A percentile compares a stretch with the other conserved stretches of the same genome.
phyloP scores from a whole-genome alignment of 1,140 invertebrate genomes.

The Pseudomyrmex flavicornis region DNA sequence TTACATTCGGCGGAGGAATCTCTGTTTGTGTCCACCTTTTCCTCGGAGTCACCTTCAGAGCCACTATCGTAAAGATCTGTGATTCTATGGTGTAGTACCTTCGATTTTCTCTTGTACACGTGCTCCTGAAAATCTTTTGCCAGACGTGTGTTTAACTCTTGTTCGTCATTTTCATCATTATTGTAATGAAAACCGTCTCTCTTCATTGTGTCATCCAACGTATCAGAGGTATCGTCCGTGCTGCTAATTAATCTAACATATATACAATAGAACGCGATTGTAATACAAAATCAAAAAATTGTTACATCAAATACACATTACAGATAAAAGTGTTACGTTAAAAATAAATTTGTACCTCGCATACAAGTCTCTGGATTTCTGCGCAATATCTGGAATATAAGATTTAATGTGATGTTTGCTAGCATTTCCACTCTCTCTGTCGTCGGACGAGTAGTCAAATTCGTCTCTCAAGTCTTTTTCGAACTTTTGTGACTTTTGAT shows the following conservation, averaged over 20 bases:
- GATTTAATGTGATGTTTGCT: conserved; percentile 31
- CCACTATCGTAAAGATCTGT: conserved; percentile 51
- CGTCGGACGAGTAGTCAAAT: conserved; percentile 64
- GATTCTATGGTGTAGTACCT: conserved; percentile 36
- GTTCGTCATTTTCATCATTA: conserved; percentile 1
- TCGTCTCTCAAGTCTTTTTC: conserved; percentile 63
- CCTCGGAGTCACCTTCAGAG: conserved; percentile 58
- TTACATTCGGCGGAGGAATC: conserved; percentile 23
- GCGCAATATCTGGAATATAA: conserved; percentile 29
- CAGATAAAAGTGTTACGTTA: neutral
- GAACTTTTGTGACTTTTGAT: conserved; percentile 58
- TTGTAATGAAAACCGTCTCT: neutral
- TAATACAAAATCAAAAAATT: neutral
- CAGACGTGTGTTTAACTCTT: conserved; percentile 13
- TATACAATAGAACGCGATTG: conserved; percentile 13
- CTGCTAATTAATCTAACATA: conserved; percentile 59
- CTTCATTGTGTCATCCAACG: conserved; percentile 35
- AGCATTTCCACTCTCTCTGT: conserved; percentile 57
- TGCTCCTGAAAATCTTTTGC: conserved; percentile 51
- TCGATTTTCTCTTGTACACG: conserved; percentile 48
- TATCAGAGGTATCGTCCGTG: conserved; percentile 53
- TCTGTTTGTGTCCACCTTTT: conserved; percentile 39
- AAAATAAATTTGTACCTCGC: conserved; percentile 61
- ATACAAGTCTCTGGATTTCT: conserved; percentile 73
- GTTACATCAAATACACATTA: neutral